Evolutionary conservation across 2,888 invertebrate genomes (phyloP).

Genomic region (Athripsodes cinereus): DNA sequence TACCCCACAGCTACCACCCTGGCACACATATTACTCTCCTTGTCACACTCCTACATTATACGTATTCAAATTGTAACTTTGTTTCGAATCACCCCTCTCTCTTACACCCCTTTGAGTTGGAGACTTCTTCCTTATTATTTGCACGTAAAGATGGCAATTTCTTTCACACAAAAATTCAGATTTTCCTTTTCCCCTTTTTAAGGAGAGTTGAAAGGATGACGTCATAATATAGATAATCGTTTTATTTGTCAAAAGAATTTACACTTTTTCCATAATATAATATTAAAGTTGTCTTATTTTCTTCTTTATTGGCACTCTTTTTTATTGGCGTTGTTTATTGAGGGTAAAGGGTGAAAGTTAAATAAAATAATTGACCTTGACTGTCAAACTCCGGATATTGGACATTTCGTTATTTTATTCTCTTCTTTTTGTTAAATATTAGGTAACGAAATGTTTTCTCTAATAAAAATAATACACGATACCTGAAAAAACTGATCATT

Average conservation of each 20-base stretch:
- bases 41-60: conserved; percentile 36
- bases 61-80: conserved; percentile 13
- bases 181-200: conserved; percentile 9
- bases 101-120: conserved; percentile 18
- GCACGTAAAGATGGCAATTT: conserved; percentile 24
- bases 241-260: conserved; percentile 14
- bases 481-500: too few relatives aligned
- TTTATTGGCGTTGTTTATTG: neutral
- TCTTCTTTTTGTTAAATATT: too few relatives aligned
- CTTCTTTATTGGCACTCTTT: neutral
- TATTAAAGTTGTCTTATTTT: neutral
- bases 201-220: conserved; percentile 8
- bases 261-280: conserved; percentile 7
- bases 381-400: too few relatives aligned
- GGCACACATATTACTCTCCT: conserved; percentile 48
- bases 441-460: too few relatives aligned
- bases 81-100: conserved; percentile 17
- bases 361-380: neutral
- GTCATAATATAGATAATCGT: conserved; percentile 20
- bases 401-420: too few relatives aligned
- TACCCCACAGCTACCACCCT: conserved; percentile 29
- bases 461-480: too few relatives aligned
- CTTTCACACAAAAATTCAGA: conserved; percentile 17
- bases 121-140: conserved; percentile 22
- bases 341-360: neutral